phyloP scores from a whole-genome alignment of 2,888 invertebrate species.

The Taphrorychus bicolor region DNA sequence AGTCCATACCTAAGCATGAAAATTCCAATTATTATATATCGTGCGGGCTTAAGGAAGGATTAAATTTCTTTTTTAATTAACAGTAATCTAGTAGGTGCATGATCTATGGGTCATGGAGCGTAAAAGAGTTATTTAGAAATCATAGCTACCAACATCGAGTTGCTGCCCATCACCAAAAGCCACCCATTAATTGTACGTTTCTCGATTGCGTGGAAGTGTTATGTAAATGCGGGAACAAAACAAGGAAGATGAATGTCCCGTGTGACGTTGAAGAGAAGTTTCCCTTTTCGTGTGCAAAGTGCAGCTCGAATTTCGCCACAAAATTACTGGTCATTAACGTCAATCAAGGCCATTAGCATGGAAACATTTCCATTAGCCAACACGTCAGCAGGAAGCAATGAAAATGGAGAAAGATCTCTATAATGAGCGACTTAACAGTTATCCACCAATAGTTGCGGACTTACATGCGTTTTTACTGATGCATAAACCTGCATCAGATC shows the following conservation, averaged over 20 bases:
- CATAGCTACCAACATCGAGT: background rate
- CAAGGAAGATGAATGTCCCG: background rate
- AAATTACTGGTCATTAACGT: background rate
- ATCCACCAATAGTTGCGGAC: no score
- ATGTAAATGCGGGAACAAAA: background rate
- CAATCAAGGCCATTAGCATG: background rate
- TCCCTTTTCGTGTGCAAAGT: background rate
- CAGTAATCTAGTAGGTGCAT: constrained; percentile 15
- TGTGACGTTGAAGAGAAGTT: background rate
- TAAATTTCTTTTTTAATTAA: constrained; percentile 25
- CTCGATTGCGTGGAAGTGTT: background rate
- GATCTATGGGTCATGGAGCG: constrained; percentile 6
- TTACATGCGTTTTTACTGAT: no score
- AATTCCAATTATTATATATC: constrained; percentile 5
- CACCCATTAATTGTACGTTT: background rate
- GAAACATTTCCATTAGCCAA: background rate
- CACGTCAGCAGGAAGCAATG: background rate
- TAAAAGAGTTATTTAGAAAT: constrained; percentile 12
- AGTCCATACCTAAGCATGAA: constrained; percentile 2
- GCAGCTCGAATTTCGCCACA: background rate
- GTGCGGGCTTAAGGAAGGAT: constrained; percentile 11
- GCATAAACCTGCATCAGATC: background rate
- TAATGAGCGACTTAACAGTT: no score
- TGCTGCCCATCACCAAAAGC: background rate
- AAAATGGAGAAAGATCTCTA: no score